Conservation (phyloP, 2,113 vertebrate genomes). For the Psophia crepitans region DNA sequence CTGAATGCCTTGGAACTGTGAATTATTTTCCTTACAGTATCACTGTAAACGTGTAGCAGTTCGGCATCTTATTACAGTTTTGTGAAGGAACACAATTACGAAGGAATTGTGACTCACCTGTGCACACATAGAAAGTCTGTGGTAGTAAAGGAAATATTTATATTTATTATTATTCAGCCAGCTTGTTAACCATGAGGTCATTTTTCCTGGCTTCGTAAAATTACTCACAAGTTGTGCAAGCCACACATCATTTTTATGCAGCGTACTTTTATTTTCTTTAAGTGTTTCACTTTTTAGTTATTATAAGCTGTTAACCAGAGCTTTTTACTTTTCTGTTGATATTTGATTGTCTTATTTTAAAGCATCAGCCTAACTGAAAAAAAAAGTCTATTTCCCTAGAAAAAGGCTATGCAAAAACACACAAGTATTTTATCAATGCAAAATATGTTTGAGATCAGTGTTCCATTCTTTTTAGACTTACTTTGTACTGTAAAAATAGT, state of each 20-base stretch:
- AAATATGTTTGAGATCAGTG: not conserved
- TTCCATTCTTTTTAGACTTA: not conserved
- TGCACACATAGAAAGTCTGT: not conserved
- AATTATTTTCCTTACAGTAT: not conserved
- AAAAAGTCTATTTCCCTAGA: not conserved
- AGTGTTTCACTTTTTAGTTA: not conserved
- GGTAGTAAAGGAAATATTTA: not conserved
- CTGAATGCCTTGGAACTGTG: not conserved
- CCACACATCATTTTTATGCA: not conserved
- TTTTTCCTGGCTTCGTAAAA: slow-evolving; percentile 25
- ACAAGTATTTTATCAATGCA: not conserved
- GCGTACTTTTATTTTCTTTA: not conserved
- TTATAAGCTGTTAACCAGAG: not conserved
- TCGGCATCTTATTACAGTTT: not conserved
- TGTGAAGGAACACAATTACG: not conserved
- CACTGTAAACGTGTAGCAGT: not conserved
- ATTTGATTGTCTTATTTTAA: not conserved
- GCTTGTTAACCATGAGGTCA: slow-evolving; percentile 10
- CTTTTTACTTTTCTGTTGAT: not conserved
- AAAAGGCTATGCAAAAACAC: not conserved
- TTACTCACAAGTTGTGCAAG: slow-evolving; percentile 1
- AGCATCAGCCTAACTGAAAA: not conserved
- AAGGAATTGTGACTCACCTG: not conserved
- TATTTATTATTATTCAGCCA: slow-evolving; percentile 25
- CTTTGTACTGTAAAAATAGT: not conserved